Base-by-base conservation (phyloP, 92 coral and sea anemone species). In the Isaurus tuberculatus region DNA sequence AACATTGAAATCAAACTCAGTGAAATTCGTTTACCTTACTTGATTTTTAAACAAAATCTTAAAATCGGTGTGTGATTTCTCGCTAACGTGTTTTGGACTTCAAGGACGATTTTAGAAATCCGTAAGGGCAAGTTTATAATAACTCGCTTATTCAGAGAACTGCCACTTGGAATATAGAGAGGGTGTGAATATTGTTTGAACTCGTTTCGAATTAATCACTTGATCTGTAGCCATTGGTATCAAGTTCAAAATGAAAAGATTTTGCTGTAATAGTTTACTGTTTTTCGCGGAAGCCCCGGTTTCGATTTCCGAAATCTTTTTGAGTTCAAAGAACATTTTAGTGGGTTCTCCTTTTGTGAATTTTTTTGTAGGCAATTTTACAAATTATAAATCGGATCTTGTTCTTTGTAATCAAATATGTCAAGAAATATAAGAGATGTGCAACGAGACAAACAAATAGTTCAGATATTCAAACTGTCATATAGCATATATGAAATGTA, bases 111-210 rank as follows among this genome's bases (percentile, higher is more conserved):
- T 74, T 13, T 33, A 2, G 22, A 8, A 11, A 33, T 65, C 29
- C 23, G 43, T 68, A 14, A 53, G 30, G 60, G 42, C 37, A 26
- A 53, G 29, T n/a, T 65, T 48, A 33, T 42, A 80, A 48, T 72
- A 80, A 60, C 63, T 37, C 65, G 58, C 73, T 64, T 44, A 49
- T 42, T 17, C 85, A 25, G 61, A 65, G 64, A 80, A 65, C 30
- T 72, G 87, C 83, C 79, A 89, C 92, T 89, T 89, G 84, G 78
- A 86, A 89, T 81, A 72, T 89, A 83, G 92, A 89, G 92, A 85
- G 92, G 92, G 92, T 89, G 92, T 74, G 84, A 89, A 89, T 89
- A 77, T 75, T 60, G 65, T 17, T 26, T 11, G 30, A 66, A 68
- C 63, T 66, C 49, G 69, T 60, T 51, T 63, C 16, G 88, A 63